These are phyloP conservation scores for Paramuricea clavata DNA, from an alignment of 92 coral and sea anemone species.

Conservation along the genomic window DNA sequence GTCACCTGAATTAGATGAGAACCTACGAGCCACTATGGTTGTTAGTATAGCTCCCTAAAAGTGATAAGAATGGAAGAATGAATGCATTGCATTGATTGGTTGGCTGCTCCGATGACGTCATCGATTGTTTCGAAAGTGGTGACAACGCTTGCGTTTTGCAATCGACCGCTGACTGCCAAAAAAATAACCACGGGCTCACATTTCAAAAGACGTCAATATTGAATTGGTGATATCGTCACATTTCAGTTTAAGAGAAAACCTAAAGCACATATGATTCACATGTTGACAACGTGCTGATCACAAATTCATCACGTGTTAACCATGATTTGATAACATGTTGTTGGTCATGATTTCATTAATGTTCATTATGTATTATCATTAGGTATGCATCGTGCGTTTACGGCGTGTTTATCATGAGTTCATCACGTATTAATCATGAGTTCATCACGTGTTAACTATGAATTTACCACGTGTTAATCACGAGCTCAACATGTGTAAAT, in stretches of 20 bases:
- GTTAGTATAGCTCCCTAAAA: constrained; percentile 99
- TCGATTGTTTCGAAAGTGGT: neutral
- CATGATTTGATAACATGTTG: too few species aligned
- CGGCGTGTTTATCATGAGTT: neutral
- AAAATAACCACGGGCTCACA: too few species aligned
- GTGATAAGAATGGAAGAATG: constrained; percentile 70
- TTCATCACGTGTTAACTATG: too few species aligned
- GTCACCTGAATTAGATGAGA: constrained; percentile 99
- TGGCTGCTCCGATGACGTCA: constrained; percentile 31
- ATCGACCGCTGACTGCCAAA: too few species aligned
- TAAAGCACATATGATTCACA: too few species aligned
- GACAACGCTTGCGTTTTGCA: too few species aligned
- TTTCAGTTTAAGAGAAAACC: too few species aligned
- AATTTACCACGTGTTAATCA: neutral
- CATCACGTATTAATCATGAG: neutral
- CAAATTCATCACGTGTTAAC: neutral
- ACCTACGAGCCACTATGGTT: constrained; percentile 99
- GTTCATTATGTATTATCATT: too few species aligned
- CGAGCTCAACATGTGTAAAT: neutral
- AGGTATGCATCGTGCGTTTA: too few species aligned
- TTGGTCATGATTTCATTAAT: too few species aligned
- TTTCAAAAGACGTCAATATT: too few species aligned
- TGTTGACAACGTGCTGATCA: neutral
- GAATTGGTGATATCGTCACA: too few species aligned
- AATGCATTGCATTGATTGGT: constrained; percentile 39